A percentile compares a stretch with the other conserved stretches of the same genome.
phyloP scores from a whole-genome alignment of 2,888 invertebrate genomes.

The Archaeoteleia sp. region DNA sequence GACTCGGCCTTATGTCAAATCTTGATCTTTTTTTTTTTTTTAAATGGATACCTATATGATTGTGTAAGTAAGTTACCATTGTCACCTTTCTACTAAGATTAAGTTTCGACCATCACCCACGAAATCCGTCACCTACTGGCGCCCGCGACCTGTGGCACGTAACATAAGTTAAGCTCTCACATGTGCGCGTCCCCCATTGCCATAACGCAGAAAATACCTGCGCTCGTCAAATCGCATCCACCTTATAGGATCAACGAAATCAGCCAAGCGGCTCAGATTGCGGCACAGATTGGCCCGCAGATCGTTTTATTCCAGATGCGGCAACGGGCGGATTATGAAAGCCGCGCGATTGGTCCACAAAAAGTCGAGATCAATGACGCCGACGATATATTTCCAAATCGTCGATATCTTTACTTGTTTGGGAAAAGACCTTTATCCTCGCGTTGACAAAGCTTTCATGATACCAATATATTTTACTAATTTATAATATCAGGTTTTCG shows the following conservation, averaged over 20 bases:
- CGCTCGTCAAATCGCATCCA: slow-evolving; percentile 62
- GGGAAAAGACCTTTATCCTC: background rate
- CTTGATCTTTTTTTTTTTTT: too few species aligned
- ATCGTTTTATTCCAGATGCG: slow-evolving; percentile 68
- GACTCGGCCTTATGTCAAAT: too few species aligned
- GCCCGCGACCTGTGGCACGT: slow-evolving; percentile 33
- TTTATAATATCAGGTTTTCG: too few species aligned
- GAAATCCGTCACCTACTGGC: slow-evolving; percentile 15
- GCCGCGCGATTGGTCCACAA: slow-evolving; percentile 47
- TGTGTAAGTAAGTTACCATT: background rate
- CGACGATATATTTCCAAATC: slow-evolving; percentile 42
- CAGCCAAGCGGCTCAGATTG: slow-evolving; percentile 67
- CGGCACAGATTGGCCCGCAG: slow-evolving; percentile 65
- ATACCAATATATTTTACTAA: too few species aligned
- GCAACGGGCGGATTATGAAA: slow-evolving; percentile 68
- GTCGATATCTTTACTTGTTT: slow-evolving; percentile 19
- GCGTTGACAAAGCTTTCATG: too few species aligned
- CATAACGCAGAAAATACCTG: slow-evolving; percentile 57
- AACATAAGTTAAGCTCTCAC: slow-evolving; percentile 37
- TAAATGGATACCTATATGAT: too few species aligned
- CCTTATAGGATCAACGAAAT: slow-evolving; percentile 73
- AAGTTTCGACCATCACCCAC: background rate
- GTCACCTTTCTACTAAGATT: slow-evolving; percentile 4
- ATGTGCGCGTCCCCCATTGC: slow-evolving; percentile 30
- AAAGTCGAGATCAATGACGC: slow-evolving; percentile 46